Evolutionary conservation across 2,888 invertebrate genomes (phyloP).

Genomic region (Leptinotarsa juncta): DNA sequence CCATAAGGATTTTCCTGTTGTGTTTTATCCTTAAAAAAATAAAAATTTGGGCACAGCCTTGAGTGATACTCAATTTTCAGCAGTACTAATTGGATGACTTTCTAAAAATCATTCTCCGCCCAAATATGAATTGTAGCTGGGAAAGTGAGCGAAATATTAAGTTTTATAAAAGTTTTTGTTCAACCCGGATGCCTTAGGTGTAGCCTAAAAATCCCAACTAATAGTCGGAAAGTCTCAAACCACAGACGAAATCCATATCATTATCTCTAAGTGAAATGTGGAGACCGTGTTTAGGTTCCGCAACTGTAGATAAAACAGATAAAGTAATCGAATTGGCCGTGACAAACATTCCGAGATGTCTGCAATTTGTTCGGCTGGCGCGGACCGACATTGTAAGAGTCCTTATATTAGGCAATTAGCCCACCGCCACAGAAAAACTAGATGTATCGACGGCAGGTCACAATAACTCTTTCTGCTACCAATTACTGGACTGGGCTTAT

Average conservation of each 20-base stretch:
- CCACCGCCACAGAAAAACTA: constrained; percentile 34
- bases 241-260: constrained; percentile 20
- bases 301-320: constrained; percentile 52
- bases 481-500: constrained; percentile 27
- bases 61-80: no score
- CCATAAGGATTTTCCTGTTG: no score
- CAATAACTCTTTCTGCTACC: constrained; percentile 32
- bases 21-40: no score
- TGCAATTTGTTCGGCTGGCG: constrained; percentile 54
- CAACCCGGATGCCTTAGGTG: constrained; percentile 27
- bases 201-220: constrained; percentile 24
- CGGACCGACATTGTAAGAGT: constrained; percentile 47
- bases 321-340: constrained; percentile 49
- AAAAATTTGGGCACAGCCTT: no score
- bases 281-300: constrained; percentile 51
- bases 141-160: no score
- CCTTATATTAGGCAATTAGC: constrained; percentile 50
- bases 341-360: constrained; percentile 55
- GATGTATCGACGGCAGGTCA: constrained; percentile 18
- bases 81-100: no score
- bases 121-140: not conserved
- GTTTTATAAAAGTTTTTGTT: no score
- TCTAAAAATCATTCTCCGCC: no score
- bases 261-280: constrained; percentile 52
- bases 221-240: constrained; percentile 9